Evolutionary conservation across 2,797 vertebrate genomes (phyloP).

Genomic region (Sparus aurata): DNA sequence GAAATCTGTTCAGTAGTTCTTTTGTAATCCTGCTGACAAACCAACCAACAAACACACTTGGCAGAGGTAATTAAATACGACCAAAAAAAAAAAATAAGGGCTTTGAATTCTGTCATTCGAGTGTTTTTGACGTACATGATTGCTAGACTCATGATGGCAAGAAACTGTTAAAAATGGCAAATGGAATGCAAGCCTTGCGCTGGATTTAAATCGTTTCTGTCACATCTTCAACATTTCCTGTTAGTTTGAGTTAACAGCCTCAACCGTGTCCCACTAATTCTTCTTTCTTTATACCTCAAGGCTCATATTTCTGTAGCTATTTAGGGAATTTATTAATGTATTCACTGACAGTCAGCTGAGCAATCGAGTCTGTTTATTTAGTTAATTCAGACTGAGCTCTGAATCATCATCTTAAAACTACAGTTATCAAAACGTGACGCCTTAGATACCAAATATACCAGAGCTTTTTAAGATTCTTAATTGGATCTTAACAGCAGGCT

Average conservation of each 20-base stretch:
- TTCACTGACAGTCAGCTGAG: neutral
- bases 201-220: neutral
- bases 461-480: constrained; percentile 32
- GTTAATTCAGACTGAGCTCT: neutral
- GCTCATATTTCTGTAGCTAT: neutral
- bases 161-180: neutral
- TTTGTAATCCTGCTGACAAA: too few species aligned
- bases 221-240: neutral
- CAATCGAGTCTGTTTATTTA: constrained; percentile 30
- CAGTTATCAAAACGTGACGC: neutral
- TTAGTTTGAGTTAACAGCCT: neutral
- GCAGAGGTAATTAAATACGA: too few species aligned
- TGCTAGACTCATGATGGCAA: neutral
- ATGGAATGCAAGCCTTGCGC: neutral
- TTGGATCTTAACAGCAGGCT: constrained; percentile 5
- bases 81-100: too few species aligned
- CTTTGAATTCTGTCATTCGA: too few species aligned
- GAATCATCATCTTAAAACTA: constrained; percentile 17
- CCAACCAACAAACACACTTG: too few species aligned
- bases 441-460: constrained; percentile 36
- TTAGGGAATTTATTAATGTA: neutral
- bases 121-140: neutral
- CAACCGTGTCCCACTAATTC: neutral
- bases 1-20: too few species aligned
- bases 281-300: neutral